Base-by-base conservation (phyloP, 1,140 invertebrate genomes). In the Bombus polaris region DNA sequence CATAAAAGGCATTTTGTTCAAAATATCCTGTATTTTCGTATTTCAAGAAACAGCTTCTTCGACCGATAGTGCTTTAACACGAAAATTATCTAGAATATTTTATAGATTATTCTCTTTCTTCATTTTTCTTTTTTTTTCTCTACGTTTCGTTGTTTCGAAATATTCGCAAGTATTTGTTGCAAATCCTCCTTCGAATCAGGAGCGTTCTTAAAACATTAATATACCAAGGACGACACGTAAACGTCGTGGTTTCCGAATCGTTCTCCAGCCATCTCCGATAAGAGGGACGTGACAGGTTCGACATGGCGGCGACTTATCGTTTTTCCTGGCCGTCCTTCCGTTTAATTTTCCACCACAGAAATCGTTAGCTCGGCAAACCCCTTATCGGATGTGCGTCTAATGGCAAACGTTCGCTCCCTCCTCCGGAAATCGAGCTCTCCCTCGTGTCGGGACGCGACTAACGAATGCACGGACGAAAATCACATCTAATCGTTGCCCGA, bases 381-480 rank as follows among this genome's bases (percentile, higher is more conserved):
- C 66, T 85, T 85, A 81, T 85, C 83, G 83, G 78, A 85, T 85
- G 83, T 68, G 78, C 70, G 83, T 81, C 66, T 86, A 83, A 86
- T 86, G 85, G 81, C 81, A 25, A 47, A 81, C 81, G 66, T 57
- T 66, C 39, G 28, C 15, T 35, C 47, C 65, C 80, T n/a, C 2
- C 73, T 10, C 72, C 83, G 83, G 78, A 85, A 74, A 81, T 85
- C 83, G 77, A 85, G 78, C 78, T 57, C 44, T 22, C 83, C 57
- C 44, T 35, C 28, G 37, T 57, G 39, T 37, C 18, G 47, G 65
- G 80, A 3, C 18, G 18, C 85, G 85, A 59, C 82, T 84, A 76
- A 86, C 81, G 80, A 86, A 85, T 81, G 78, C 70, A 75, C 59
- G 71, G 71, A 65, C 77, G 83, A 85, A 85, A 85, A 85, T 85